Base-by-base conservation (phyloP, 2,113 vertebrate species). In the Oryctolagus cuniculus region DNA sequence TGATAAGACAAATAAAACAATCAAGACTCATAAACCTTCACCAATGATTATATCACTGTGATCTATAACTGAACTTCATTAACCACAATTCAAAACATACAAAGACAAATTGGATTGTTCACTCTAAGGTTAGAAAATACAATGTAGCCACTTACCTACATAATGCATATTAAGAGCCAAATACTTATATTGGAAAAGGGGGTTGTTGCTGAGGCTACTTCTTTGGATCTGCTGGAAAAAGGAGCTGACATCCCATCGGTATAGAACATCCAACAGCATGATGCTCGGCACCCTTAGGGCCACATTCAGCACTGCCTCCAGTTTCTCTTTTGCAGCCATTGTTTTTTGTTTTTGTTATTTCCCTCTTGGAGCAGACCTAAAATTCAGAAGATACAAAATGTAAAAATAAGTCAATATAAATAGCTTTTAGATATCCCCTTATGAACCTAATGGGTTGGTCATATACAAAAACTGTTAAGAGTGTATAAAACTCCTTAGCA, bases 201-300 rank as follows among this genome's bases (percentile, higher is more conserved):
- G 99, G 96, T 99, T 99, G 98, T 99, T 99, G 98, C 98, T 99
- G 96, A 99, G 99, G 97, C 99, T 99, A 98, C 99, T 99, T 97
- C 99, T 99, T 98, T 99, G 99, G 98, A 99, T 99, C 98, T 99
- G 99, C 98, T 99, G 99, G 98, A 99, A 99, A 98, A 99, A 99
- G 21, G 99, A 99, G 98, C 99, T 99, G 97, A 99, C 99, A 74
- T 99, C 99, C 99, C 99, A 99, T 95, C 99, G 98, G 98, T 99
- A 99, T 72, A 99, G 98, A 97, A 99, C 99, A 79, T 99, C 99
- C 97, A 99, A 98, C 85, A 99, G 98, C 99, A 99, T 99, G 98
- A 99, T 99, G 98, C 99, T 99, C 67, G 99, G 99, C 85, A 99
- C 99, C 87, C 99, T 98, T 22, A 99, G 98, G 96, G 99, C 99